phyloP scores from a whole-genome alignment of 2,797 vertebrate species.

The Erithacus rubecula region DNA sequence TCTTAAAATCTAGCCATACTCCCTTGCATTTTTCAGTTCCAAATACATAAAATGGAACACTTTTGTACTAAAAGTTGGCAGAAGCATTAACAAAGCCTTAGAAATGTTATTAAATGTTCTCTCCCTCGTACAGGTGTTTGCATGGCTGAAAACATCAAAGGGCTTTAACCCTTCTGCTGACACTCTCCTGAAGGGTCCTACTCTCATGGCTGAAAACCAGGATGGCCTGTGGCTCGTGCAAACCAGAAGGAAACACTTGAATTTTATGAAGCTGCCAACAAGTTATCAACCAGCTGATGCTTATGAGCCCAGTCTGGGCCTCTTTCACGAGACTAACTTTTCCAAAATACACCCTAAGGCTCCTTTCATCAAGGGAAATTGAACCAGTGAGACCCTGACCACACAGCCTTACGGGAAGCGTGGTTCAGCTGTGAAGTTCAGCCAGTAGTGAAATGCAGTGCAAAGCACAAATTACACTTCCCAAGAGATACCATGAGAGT shows the following conservation, averaged over 20 bases:
- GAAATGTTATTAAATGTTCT: background rate
- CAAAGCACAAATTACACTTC: slow-evolving; percentile 48
- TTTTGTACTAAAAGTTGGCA: background rate
- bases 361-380: background rate
- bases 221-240: background rate
- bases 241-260: background rate
- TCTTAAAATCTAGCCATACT: background rate
- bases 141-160: background rate
- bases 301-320: background rate
- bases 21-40: background rate
- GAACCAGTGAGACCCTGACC: background rate
- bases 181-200: background rate
- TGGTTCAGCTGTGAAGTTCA: background rate
- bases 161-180: background rate
- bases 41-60: background rate
- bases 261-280: background rate
- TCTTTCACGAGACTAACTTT: background rate
- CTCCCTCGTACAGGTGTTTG: background rate
- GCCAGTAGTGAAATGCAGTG: slow-evolving; percentile 6
- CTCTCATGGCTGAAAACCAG: background rate
- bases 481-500: slow-evolving; percentile 43
- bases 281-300: background rate
- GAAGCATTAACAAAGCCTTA: background rate
- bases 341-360: background rate
- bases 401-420: background rate